Evolutionary conservation across 2,797 vertebrate genomes (phyloP).

Genomic region (Tadarida brasiliensis): DNA sequence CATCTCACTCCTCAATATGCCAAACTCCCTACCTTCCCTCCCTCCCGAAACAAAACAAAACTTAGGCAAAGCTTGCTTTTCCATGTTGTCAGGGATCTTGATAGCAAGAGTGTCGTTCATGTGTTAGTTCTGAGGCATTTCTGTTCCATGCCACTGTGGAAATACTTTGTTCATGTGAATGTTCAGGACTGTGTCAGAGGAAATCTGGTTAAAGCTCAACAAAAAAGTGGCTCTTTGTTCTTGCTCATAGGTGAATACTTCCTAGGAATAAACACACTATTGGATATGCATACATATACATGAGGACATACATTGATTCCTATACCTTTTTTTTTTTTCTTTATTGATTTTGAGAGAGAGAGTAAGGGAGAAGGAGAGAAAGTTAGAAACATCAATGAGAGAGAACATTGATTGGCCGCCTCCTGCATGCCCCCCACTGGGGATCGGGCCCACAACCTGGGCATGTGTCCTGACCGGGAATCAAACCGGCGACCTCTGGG

Average conservation of each 20-base stretch:
- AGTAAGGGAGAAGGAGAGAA: no score
- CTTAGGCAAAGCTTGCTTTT: constrained; percentile 53
- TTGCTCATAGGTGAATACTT: not conserved
- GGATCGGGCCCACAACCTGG: no score
- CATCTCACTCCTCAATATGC: constrained; percentile 40
- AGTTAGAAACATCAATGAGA: no score
- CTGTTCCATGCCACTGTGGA: not conserved
- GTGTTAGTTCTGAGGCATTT: constrained; percentile 74
- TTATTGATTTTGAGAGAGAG: no score
- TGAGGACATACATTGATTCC: not conserved
- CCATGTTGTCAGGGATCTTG: constrained; percentile 52
- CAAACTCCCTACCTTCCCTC: constrained; percentile 18
- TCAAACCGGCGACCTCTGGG: no score
- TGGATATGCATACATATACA: not conserved
- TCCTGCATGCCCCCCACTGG: no score
- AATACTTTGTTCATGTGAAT: constrained; percentile 35
- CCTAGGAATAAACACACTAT: not conserved
- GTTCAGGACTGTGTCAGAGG: not conserved
- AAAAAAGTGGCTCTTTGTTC: not conserved
- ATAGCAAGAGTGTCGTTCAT: not conserved
- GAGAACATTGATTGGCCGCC: no score
- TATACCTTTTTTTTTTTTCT: not conserved
- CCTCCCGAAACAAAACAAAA: constrained; percentile 60
- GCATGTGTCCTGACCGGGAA: no score
- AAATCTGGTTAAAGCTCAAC: not conserved